These are phyloP conservation scores for Elaeidobius kamerunicus DNA, from an alignment of 2,888 invertebrate genomes.

Conservation along the genomic window DNA sequence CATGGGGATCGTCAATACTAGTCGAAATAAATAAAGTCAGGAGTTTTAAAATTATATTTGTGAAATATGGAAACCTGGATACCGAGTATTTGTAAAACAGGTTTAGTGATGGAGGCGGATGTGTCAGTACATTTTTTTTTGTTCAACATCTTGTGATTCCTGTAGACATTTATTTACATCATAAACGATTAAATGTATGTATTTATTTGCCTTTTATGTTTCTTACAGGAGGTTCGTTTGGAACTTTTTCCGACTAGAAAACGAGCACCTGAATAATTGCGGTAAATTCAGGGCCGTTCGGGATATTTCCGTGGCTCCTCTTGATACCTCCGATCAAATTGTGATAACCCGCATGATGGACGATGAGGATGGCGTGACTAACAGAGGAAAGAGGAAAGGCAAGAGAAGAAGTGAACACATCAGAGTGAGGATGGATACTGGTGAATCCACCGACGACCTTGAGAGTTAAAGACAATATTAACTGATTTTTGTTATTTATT, in stretches of 20 bases:
- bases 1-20: too few relatives aligned
- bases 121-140: too few relatives aligned
- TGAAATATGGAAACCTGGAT: too few relatives aligned
- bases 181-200: background rate
- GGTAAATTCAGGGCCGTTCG: conserved; percentile 97
- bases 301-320: conserved; percentile 93
- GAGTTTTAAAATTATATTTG: background rate
- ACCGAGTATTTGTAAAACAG: too few relatives aligned
- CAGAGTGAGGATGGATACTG: conserved; percentile 42
- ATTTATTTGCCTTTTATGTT: background rate
- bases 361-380: conserved; percentile 81
- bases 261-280: conserved; percentile 99
- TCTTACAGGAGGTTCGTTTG: conserved; percentile 84
- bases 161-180: too few relatives aligned
- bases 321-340: conserved; percentile 90
- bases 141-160: too few relatives aligned
- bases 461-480: conserved; percentile 36
- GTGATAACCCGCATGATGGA: conserved; percentile 94
- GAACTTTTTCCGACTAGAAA: conserved; percentile 99
- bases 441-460: conserved; percentile 50
- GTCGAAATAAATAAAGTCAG: too few relatives aligned
- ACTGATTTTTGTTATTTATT: conserved; percentile 9
- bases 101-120: too few relatives aligned
- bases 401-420: conserved; percentile 46
- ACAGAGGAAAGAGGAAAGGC: conserved; percentile 58